Conservation (phyloP, 2,113 vertebrate species). For the Larimichthys polyactis region DNA sequence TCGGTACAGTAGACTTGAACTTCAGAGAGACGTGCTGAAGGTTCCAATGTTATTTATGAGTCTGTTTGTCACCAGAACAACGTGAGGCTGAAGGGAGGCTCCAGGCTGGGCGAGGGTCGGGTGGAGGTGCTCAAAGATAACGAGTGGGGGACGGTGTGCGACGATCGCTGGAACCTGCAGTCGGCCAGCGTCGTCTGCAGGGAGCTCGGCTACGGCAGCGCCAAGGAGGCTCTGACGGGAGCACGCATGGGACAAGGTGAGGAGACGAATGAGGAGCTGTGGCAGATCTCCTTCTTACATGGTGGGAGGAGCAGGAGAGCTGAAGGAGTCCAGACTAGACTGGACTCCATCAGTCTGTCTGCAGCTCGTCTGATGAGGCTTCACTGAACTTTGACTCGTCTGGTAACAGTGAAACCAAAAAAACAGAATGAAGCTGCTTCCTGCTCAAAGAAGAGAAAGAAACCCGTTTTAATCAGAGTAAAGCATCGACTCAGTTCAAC, state of each 20-base stretch:
- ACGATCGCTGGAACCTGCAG: conserved; percentile 93
- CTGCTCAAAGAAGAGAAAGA: too few relatives aligned
- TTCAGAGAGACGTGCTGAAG: too few relatives aligned
- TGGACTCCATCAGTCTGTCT: not conserved
- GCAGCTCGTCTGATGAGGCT: not conserved
- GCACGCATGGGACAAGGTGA: conserved; percentile 96
- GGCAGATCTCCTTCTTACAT: too few relatives aligned
- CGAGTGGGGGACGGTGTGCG: conserved; percentile 96
- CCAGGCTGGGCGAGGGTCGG: conserved; percentile 89
- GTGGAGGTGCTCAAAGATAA: conserved; percentile 91
- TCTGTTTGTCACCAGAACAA: conserved; percentile 75
- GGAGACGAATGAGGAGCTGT: not conserved
- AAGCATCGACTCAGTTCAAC: too few relatives aligned
- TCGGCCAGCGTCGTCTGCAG: conserved; percentile 96
- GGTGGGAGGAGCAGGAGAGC: too few relatives aligned
- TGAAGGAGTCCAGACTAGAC: not conserved
- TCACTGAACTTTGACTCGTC: not conserved
- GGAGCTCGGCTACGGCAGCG: conserved; percentile 95
- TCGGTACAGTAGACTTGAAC: conserved; percentile 68
- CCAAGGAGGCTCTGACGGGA: conserved; percentile 93
- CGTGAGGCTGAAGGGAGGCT: conserved; percentile 91
- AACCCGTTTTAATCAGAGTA: too few relatives aligned
- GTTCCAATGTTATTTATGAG: too few relatives aligned
- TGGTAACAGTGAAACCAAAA: not conserved
- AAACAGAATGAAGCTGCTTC: too few relatives aligned